These are phyloP conservation scores for Mirza zaza DNA, from an alignment of 2,113 vertebrate genomes.

Conservation along the genomic window DNA sequence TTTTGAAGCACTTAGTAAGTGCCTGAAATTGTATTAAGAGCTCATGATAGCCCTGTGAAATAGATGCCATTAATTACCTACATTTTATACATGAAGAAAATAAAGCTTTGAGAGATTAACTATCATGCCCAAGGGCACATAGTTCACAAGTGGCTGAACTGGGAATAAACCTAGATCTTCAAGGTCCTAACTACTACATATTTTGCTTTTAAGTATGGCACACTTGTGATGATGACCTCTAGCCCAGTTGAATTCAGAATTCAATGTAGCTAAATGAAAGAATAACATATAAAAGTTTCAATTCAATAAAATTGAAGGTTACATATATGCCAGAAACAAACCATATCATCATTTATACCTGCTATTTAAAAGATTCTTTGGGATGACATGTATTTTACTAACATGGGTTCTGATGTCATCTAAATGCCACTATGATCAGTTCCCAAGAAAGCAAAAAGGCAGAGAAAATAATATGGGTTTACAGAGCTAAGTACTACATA, in stretches of 20 bases:
- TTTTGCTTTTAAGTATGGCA: not conserved
- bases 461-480: conserved; percentile 49
- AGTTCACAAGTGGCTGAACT: not conserved
- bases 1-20: not conserved
- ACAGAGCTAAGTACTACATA: conserved; percentile 32
- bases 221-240: not conserved
- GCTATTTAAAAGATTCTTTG: conserved; percentile 51
- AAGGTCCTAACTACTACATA: not conserved
- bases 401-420: conserved; percentile 45
- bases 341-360: conserved; percentile 40
- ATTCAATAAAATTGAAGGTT: conserved; percentile 61
- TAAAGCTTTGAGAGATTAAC: not conserved
- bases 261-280: conserved; percentile 25
- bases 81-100: not conserved
- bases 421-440: conserved; percentile 39
- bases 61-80: not conserved
- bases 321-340: conserved; percentile 41
- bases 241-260: conserved; percentile 43
- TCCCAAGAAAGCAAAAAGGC: conserved; percentile 55
- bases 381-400: conserved; percentile 46
- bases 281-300: conserved; percentile 33
- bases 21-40: not conserved
- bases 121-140: not conserved
- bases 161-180: not conserved
- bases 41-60: not conserved